Evolutionary conservation across 2,888 invertebrate genomes (phyloP).

Genomic region (Sesia apiformis): DNA sequence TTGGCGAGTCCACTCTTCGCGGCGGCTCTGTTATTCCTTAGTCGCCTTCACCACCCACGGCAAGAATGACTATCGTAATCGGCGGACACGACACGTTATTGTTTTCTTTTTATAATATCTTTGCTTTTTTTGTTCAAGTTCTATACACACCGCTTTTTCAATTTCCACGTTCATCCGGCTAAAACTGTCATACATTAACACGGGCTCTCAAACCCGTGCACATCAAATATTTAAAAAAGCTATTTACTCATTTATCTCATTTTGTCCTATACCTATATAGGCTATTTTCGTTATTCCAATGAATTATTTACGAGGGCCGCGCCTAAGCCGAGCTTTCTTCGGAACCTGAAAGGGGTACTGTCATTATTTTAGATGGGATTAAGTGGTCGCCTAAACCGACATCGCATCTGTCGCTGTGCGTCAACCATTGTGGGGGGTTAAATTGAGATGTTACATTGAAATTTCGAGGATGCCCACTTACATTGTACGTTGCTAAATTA

Average conservation of each 20-base stretch:
- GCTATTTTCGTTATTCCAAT: slow-evolving; percentile 2
- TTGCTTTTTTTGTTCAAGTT: no score
- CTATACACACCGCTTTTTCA: no score
- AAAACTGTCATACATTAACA: no score
- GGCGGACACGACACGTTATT: no score
- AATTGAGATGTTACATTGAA: neutral
- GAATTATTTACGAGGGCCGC: slow-evolving; percentile 14
- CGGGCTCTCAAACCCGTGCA: neutral
- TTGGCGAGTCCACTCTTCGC: no score
- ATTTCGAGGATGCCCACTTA: neutral
- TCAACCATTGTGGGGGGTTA: slow-evolving; percentile 16
- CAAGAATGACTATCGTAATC: no score
- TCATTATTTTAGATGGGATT: slow-evolving; percentile 31
- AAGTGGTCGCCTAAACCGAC: slow-evolving; percentile 21
- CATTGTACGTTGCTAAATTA: slow-evolving; percentile 6
- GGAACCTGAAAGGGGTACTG: slow-evolving; percentile 16
- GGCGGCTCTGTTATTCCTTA: no score
- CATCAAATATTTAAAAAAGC: neutral
- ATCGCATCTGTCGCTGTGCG: slow-evolving; percentile 21
- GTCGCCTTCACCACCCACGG: no score
- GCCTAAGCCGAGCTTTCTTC: slow-evolving; percentile 7
- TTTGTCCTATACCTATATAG: neutral
- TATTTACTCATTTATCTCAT: neutral
- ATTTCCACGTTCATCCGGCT: no score
- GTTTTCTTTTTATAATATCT: no score